Evolutionary conservation across 1,140 invertebrate species (phyloP), one percentile per base, ranked within the genome.

Genomic region (Dysdera silvatica): DNA sequence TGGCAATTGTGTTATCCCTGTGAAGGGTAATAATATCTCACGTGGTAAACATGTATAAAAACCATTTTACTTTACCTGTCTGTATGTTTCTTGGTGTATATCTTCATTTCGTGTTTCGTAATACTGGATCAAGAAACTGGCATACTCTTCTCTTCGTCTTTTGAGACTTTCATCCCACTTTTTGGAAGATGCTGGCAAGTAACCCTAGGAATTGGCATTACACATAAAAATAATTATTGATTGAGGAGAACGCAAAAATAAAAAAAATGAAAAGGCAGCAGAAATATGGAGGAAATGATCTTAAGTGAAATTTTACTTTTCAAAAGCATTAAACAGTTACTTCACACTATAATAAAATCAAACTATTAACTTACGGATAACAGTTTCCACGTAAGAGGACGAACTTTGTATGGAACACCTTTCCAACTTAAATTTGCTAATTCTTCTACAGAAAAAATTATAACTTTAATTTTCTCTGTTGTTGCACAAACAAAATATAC

Each of bases 71-170:
- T 23, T 40, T 69, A 85, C 84, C 78, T 94, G 93, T 74, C 91
- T 81, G 79, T 96, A 97, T 41, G 92, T 98, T 72, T 97, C 92
- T 74, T 91, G 84, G 75, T 93, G 88, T 41, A 84, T 81, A 74
- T 98, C 94, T 73, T 98, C 92, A 72, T 89, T 82, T 70, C 96
- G 86, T 0, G 88, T 87, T 70, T 92, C 88, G 74, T 96, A 99
- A 80, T 98, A 99, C 75, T 99, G 92, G 69, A 89, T 84, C 5
- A 98, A 89, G 72, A 95, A 86, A 75, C 88, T 87, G 81, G 89
- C 90, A 79, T 99, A 99, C 73, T 98, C 94, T 51, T 91, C 84
- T 24, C 95, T 81, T 76, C 98, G 98, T 54, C 93, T 79, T 72
- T 93, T 84, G 41, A 98, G 74, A 16, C 89, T 86, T 66, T 85